Conservation (phyloP, 2,113 vertebrate genomes). For the Psilopogon haemacephalus region DNA sequence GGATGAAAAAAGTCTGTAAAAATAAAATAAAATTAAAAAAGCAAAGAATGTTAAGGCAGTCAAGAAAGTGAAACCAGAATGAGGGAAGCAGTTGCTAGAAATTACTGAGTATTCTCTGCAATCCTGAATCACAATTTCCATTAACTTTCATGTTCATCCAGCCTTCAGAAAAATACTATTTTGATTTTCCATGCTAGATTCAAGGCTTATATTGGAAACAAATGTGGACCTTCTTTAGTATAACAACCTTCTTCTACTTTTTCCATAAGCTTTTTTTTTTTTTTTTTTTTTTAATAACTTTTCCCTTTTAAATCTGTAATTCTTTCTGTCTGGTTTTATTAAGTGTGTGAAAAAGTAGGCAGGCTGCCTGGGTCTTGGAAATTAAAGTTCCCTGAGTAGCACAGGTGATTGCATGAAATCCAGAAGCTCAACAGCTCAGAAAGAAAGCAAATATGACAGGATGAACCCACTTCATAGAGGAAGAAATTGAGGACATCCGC, state of each 20-base stretch:
- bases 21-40: neutral
- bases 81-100: conserved; percentile 55
- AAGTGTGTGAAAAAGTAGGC: conserved; percentile 69
- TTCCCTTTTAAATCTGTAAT: conserved; percentile 55
- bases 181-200: conserved; percentile 66
- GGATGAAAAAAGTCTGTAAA: neutral
- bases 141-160: conserved; percentile 16
- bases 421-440: neutral
- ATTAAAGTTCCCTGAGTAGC: conserved; percentile 48
- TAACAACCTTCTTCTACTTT: conserved; percentile 73
- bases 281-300: no score
- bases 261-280: conserved; percentile 66
- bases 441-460: neutral
- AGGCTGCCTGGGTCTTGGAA: conserved; percentile 47
- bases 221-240: conserved; percentile 75
- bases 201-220: conserved; percentile 75
- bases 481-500: neutral
- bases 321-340: conserved; percentile 72
- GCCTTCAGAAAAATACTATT: conserved; percentile 61
- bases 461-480: neutral
- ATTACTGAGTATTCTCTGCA: conserved; percentile 46
- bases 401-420: conserved; percentile 48
- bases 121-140: conserved; percentile 59
- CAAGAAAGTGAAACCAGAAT: conserved; percentile 59
- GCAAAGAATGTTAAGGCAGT: conserved; percentile 18